Conservation (phyloP, 1,140 invertebrate genomes). For the Ostrea edulis region DNA sequence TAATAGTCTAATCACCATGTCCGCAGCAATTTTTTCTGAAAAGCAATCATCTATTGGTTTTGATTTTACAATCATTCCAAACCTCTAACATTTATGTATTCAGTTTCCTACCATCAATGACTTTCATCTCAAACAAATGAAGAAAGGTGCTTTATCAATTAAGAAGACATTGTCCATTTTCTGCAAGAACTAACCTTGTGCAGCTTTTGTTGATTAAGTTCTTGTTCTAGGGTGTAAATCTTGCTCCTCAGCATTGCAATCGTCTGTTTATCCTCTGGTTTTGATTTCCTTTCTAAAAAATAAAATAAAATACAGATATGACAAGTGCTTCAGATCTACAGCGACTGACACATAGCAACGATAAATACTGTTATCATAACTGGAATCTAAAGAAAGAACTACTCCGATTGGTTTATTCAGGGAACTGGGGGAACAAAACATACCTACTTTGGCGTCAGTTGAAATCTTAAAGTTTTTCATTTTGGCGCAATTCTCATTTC, state of each 20-base stretch:
- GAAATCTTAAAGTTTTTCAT: no score
- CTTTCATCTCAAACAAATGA: background rate
- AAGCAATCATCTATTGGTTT: background rate
- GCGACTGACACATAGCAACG: no score
- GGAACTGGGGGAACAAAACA: no score
- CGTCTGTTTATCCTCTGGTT: conserved; percentile 60
- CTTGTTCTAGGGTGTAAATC: conserved; percentile 60
- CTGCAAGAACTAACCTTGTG: background rate
- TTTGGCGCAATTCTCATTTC: no score
- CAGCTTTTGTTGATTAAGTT: conserved; percentile 58
- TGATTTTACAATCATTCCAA: background rate
- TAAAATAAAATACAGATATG: background rate
- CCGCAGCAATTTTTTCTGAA: conserved; percentile 1
- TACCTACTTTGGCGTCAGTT: no score
- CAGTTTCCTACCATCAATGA: background rate
- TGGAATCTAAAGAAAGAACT: no score
- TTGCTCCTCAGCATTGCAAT: conserved; percentile 66
- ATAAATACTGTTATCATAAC: no score
- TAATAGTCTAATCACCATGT: conserved; percentile 18
- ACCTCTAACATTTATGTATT: background rate
- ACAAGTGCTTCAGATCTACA: no score
- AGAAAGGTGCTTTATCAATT: no score
- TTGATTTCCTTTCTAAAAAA: conserved; percentile 10
- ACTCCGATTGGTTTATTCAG: no score
- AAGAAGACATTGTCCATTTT: background rate